Percentiles rank a stretch among this genome's conserved stretches.
These are phyloP conservation scores for Drosophila flavopinicola DNA, from an alignment of 2,888 invertebrate genomes.

Conservation along the genomic window DNA sequence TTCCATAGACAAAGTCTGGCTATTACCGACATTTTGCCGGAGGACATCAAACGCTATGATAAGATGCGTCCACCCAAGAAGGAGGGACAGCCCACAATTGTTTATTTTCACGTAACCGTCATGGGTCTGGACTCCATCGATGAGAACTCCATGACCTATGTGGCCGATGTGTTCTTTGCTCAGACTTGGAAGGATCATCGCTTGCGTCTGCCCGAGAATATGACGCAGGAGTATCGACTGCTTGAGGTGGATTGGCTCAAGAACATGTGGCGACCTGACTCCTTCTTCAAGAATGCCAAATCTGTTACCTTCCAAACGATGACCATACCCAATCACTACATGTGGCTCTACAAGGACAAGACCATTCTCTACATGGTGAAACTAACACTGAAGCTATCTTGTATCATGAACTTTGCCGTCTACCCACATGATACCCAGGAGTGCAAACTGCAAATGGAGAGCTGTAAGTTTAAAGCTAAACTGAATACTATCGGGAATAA, in stretches of 20 bases:
- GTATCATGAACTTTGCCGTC: slow-evolving; percentile 97
- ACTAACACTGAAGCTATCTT: slow-evolving; percentile 94
- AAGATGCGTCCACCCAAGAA: slow-evolving; percentile 97
- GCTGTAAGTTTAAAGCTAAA: slow-evolving; percentile 89
- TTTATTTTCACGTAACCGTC: slow-evolving; percentile 96
- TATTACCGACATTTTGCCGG: slow-evolving; percentile 93
- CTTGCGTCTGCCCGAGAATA: slow-evolving; percentile 93
- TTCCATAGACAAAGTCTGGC: slow-evolving; percentile 87
- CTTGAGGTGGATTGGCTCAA: slow-evolving; percentile 95
- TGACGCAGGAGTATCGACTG: slow-evolving; percentile 95
- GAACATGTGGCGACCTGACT: slow-evolving; percentile 97
- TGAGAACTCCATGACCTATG: slow-evolving; percentile 97
- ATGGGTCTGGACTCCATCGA: slow-evolving; percentile 98
- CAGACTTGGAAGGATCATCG: slow-evolving; percentile 97
- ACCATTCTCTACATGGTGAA: slow-evolving; percentile 93
- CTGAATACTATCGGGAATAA: no score
- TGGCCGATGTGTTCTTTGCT: slow-evolving; percentile 96
- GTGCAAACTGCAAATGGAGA: slow-evolving; percentile 97
- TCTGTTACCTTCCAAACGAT: slow-evolving; percentile 97
- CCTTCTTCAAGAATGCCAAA: slow-evolving; percentile 97
- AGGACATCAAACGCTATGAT: slow-evolving; percentile 94
- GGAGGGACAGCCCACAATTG: slow-evolving; percentile 93
- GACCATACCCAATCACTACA: slow-evolving; percentile 97
- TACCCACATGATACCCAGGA: slow-evolving; percentile 98
- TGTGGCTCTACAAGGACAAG: slow-evolving; percentile 95